A percentile compares a stretch with the other conserved stretches of the same genome.
These are phyloP conservation scores for Lasioglossum marginatum DNA, from an alignment of 2,888 invertebrate genomes.

Conservation along the genomic window DNA sequence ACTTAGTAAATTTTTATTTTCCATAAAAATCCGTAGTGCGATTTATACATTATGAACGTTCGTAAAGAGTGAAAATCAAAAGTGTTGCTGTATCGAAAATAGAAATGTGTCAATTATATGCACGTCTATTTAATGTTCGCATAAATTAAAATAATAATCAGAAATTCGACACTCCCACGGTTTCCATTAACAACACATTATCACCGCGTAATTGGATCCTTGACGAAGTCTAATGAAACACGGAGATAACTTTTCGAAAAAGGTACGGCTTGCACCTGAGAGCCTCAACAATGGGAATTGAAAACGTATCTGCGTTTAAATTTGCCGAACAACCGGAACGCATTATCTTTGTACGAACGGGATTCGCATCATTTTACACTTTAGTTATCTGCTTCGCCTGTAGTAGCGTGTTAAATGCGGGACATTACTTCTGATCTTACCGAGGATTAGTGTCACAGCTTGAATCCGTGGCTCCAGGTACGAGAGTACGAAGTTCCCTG, in stretches of 20 bases:
- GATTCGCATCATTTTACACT: slow-evolving; percentile 18
- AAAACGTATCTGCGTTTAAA: background rate
- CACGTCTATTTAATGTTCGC: background rate
- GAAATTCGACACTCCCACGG: background rate
- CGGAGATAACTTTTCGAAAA: background rate
- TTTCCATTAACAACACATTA: background rate
- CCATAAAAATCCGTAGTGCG: background rate
- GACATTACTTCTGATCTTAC: slow-evolving; percentile 53
- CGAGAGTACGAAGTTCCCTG: background rate
- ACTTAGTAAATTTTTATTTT: background rate
- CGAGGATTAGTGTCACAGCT: slow-evolving; percentile 54
- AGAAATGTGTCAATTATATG: background rate
- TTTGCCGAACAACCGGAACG: background rate
- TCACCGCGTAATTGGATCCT: background rate
- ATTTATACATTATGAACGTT: background rate
- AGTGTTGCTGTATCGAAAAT: background rate
- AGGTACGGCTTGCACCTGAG: background rate
- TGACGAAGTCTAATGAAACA: background rate
- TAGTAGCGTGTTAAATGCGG: slow-evolving; percentile 33
- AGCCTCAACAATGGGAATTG: background rate
- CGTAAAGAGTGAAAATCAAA: background rate
- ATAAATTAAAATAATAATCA: background rate
- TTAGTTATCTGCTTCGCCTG: slow-evolving; percentile 36
- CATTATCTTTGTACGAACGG: background rate
- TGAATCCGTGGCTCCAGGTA: slow-evolving; percentile 18